These are phyloP conservation scores for Camelus bactrianus DNA, from an alignment of 2,113 vertebrate genomes.

Conservation along the genomic window DNA sequence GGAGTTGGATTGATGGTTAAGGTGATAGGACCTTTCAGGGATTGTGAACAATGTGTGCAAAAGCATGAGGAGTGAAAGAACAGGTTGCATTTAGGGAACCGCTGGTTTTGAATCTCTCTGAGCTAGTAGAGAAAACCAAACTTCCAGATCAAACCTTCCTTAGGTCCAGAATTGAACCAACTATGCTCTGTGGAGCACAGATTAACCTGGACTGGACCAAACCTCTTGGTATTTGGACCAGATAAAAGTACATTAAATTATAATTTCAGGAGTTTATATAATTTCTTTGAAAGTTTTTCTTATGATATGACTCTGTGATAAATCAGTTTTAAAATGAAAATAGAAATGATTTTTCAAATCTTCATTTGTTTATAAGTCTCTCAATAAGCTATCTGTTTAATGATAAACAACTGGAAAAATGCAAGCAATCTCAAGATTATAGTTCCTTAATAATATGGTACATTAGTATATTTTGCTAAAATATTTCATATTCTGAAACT, in stretches of 20 bases:
- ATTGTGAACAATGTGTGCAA: not conserved
- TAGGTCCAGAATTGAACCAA: not conserved
- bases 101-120: not conserved
- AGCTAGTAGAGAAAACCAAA: not conserved
- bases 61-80: not conserved
- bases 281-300: constrained; percentile 24
- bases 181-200: not conserved
- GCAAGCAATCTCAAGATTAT: not conserved
- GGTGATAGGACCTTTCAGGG: not conserved
- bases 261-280: not conserved
- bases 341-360: constrained; percentile 41
- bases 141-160: not conserved
- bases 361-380: not conserved
- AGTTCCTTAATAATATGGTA: not conserved
- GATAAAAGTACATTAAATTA: constrained; percentile 4
- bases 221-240: not conserved
- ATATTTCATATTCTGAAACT: not conserved
- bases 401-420: constrained; percentile 28
- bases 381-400: constrained; percentile 17
- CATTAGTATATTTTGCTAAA: constrained; percentile 15
- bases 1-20: not conserved
- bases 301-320: not conserved
- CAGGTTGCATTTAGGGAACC: not conserved
- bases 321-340: constrained; percentile 55
- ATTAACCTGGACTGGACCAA: not conserved